A percentile compares a stretch with the other conserved stretches of the same genome.
Conservation (phyloP, 2,797 vertebrate genomes). For the Hybognathus amarus region DNA sequence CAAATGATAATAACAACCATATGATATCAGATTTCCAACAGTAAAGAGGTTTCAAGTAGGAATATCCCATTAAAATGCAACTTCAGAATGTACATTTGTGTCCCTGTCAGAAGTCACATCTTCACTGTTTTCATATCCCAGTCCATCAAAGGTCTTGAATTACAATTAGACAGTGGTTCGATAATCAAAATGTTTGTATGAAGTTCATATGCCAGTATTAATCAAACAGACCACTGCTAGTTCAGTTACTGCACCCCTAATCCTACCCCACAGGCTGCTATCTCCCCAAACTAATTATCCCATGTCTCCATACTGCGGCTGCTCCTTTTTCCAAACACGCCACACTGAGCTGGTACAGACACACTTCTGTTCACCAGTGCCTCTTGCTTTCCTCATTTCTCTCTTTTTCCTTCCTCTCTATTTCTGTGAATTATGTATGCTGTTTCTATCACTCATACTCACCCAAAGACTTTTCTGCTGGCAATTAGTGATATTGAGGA, state of each 20-base stretch:
- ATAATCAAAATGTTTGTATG: conserved; percentile 54
- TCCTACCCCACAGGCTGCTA: conserved; percentile 53
- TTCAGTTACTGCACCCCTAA: conserved; percentile 55
- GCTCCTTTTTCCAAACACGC: conserved; percentile 44
- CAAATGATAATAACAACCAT: background rate
- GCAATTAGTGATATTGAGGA: conserved; percentile 60
- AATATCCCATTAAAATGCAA: conserved; percentile 2
- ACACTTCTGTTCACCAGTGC: conserved; percentile 50
- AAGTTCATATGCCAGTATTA: conserved; percentile 48
- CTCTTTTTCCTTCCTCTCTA: conserved; percentile 50
- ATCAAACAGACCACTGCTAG: conserved; percentile 45
- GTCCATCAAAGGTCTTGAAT: conserved; percentile 24
- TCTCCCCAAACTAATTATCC: conserved; percentile 62
- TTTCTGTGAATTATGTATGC: conserved; percentile 63
- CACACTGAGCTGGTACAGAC: conserved; percentile 41
- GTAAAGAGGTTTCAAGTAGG: background rate
- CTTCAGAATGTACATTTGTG: background rate
- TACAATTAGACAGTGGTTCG: conserved; percentile 5
- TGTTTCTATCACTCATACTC: conserved; percentile 58
- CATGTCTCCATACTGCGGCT: conserved; percentile 31
- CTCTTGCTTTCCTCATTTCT: conserved; percentile 48
- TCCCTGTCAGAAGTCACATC: conserved; percentile 38
- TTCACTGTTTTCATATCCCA: conserved; percentile 32
- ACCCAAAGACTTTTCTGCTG: conserved; percentile 51
- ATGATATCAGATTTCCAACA: background rate